Evolutionary conservation across 2,797 vertebrate species (phyloP).

Genomic region (Eupleurogrammus muticus): DNA sequence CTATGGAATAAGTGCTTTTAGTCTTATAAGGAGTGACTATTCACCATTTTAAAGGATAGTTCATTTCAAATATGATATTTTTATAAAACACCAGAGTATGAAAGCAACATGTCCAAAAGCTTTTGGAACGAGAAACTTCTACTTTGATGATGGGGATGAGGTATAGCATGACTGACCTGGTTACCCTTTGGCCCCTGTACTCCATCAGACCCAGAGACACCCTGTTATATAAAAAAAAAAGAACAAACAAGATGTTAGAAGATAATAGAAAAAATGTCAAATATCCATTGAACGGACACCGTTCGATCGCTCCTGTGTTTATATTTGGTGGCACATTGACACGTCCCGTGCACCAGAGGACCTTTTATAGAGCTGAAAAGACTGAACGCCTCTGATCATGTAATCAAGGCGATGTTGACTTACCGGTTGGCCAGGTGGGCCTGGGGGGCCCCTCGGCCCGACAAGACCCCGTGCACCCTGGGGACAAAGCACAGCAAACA

Average conservation of each 20-base stretch:
- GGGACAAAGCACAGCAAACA: constrained; percentile 70
- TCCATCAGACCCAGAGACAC: constrained; percentile 87
- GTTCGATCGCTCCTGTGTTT: constrained; percentile 32
- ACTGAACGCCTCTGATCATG: constrained; percentile 51
- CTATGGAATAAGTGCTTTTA: no score
- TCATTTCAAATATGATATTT: no score
- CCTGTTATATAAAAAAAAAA: constrained; percentile 75
- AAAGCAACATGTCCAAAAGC: no score
- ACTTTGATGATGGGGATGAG: background rate
- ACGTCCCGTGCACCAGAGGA: constrained; percentile 21
- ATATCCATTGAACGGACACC: background rate
- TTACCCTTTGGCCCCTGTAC: constrained; percentile 91
- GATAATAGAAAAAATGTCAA: constrained; percentile 15
- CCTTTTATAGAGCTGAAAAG: constrained; percentile 38
- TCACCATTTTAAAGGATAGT: no score
- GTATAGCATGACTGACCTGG: constrained; percentile 78
- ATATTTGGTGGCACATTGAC: constrained; percentile 31
- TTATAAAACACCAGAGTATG: no score
- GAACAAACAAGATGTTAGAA: constrained; percentile 21
- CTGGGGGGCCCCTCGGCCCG: constrained; percentile 88
- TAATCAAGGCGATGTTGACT: constrained; percentile 65
- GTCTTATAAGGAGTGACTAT: no score
- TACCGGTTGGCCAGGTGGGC: constrained; percentile 87
- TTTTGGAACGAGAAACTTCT: no score
- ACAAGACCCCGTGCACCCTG: constrained; percentile 90